A percentile compares a stretch with the other conserved stretches of the same genome.
These are phyloP conservation scores for Darevskia nairensis DNA, from an alignment of 2,797 vertebrate species.

Conservation along the genomic window DNA sequence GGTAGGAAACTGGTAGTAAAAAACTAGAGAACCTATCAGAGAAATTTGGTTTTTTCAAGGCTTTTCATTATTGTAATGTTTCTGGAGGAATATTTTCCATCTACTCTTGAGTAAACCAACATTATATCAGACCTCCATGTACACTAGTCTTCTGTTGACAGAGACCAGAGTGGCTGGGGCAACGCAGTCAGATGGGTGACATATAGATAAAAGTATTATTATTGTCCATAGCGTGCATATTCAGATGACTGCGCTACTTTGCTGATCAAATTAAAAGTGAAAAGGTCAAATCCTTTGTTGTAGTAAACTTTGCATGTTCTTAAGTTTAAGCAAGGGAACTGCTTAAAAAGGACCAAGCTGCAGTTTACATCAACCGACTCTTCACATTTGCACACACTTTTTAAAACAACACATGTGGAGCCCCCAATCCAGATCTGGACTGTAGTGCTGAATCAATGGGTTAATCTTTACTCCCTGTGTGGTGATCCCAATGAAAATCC, in stretches of 20 bases:
- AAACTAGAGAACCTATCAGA: constrained; percentile 34
- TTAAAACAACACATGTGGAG: neutral
- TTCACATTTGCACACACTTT: constrained; percentile 6
- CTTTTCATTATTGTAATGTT: constrained; percentile 32
- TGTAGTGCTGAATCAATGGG: neutral
- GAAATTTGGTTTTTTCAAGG: constrained; percentile 33
- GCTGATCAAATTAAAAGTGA: constrained; percentile 4
- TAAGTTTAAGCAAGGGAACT: constrained; percentile 6
- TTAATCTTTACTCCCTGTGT: neutral
- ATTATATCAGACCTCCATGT: neutral
- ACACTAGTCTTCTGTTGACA: neutral
- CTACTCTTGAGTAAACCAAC: constrained; percentile 23
- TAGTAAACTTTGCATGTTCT: constrained; percentile 8
- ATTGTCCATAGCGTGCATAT: constrained; percentile 6
- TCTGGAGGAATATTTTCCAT: constrained; percentile 29
- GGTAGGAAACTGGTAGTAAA: constrained; percentile 54
- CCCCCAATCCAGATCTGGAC: neutral
- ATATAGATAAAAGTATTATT: neutral
- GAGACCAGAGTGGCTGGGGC: neutral
- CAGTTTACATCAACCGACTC: neutral
- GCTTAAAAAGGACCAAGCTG: neutral
- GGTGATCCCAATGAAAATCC: neutral
- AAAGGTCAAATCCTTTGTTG: neutral
- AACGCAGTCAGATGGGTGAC: neutral
- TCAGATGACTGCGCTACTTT: constrained; percentile 15